Base-by-base conservation (phyloP, 2,113 vertebrate genomes). In the Neomonachus schauinslandi region DNA sequence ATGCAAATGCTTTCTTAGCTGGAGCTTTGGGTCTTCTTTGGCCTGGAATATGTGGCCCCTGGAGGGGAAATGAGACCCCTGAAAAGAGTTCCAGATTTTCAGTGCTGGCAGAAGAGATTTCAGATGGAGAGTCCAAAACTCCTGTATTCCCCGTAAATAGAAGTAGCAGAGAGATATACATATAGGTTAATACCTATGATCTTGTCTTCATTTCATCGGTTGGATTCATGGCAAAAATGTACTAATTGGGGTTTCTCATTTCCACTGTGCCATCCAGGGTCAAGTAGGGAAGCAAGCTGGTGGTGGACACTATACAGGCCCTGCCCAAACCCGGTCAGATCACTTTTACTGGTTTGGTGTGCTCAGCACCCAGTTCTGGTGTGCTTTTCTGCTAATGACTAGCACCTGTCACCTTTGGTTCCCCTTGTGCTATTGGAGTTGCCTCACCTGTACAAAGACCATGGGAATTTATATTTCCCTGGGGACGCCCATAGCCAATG, bases 1-100 rank as follows among this genome's bases (percentile, higher is more conserved):
- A 95, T 87, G 82, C 46, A 97, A 92, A 97, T 81, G 5, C 22
- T 77, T 97, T 92, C 61, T 84, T 55, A 61, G 59, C 61, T 77
- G 49, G 67, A 80, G n/a, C 2, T 65, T 57, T 65, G 39, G 24
- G 46, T 31, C 94, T 93, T n/a, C 59, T 89, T 86, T 82, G 28
- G 53, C 46, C 14, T 42, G 24, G 24, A 33, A 72, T 86, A 15
- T 72, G 24, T 80, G 51, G 33, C 33, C 33, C 33, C 67, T 69
- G 18, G 28, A n/a, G 67, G 67, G 67, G 28, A 89, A 93, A 96
- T 85, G 24, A 91, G 46, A 97, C 3, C 14, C 31, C 26, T 93
- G 46, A 89, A 84, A 65, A 94, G 2, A 42, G 33, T 84, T 49
- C 53, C 42, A 67, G 53, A 94, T 84, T 90, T 95, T 74, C 55